These are phyloP conservation scores for Cantharis rufa DNA, from an alignment of 2,888 invertebrate genomes.

Conservation along the genomic window DNA sequence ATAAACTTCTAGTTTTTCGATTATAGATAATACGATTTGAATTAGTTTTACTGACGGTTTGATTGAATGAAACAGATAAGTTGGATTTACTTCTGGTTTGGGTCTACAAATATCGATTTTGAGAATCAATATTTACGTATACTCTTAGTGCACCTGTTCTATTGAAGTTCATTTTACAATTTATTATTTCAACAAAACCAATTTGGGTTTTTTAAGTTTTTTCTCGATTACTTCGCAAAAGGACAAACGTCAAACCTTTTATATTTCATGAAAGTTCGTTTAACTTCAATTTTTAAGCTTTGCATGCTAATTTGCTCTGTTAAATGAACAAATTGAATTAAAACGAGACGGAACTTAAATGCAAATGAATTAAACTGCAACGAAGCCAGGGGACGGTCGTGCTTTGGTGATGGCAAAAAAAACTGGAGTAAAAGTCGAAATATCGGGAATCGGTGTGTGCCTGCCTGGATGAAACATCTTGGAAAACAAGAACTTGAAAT, in stretches of 20 bases:
- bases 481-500: conserved; percentile 9
- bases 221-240: neutral
- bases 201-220: neutral
- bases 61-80: conserved; percentile 9
- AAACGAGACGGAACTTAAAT: neutral
- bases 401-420: neutral
- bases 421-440: neutral
- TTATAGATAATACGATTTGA: conserved; percentile 7
- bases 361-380: neutral
- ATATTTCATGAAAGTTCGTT: neutral
- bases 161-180: neutral
- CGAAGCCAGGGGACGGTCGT: neutral
- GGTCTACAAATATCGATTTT: conserved; percentile 3
- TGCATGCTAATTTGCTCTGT: neutral
- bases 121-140: neutral
- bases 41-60: conserved; percentile 12
- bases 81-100: conserved; percentile 6
- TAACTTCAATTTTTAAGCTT: neutral
- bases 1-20: neutral
- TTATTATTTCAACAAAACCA: neutral
- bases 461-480: neutral
- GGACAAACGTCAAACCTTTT: neutral
- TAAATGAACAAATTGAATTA: neutral
- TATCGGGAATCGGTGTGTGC: neutral
- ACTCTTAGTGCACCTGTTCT: neutral